Evolutionary conservation across 1,140 invertebrate species (phyloP).

Genomic region (Pseudomyrmex concolor): DNA sequence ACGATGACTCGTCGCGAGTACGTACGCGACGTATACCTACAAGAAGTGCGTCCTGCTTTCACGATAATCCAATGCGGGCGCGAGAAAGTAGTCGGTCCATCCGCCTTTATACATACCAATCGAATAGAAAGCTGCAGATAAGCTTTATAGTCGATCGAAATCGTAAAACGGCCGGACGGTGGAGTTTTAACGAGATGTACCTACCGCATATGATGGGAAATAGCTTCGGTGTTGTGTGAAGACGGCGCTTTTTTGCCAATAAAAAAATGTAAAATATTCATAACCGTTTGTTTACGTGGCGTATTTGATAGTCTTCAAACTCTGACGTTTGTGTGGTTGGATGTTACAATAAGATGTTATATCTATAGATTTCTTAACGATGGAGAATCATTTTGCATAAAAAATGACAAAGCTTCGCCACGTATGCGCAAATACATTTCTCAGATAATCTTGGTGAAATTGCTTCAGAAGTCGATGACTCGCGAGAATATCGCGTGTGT

Average conservation of each 20-base stretch:
- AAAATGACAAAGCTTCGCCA: not conserved
- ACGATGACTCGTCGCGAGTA: conserved; percentile 48
- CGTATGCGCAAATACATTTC: not conserved
- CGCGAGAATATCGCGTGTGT: conserved; percentile 25
- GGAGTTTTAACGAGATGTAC: conserved; percentile 63
- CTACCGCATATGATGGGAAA: conserved; percentile 10
- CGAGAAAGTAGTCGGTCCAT: conserved; percentile 81
- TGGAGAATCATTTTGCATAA: too few relatives aligned
- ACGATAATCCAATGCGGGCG: conserved; percentile 80
- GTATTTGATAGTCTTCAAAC: too few relatives aligned
- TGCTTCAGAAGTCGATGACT: conserved; percentile 9
- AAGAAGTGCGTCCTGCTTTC: conserved; percentile 82
- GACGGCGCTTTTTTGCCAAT: too few relatives aligned
- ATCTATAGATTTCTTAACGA: too few relatives aligned
- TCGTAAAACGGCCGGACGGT: conserved; percentile 73
- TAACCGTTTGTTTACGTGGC: too few relatives aligned
- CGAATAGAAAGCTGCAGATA: conserved; percentile 79
- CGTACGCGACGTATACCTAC: conserved; percentile 46
- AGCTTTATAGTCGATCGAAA: conserved; percentile 82
- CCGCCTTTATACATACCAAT: conserved; percentile 80
- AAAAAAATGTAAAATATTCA: too few relatives aligned
- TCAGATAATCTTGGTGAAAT: conserved; percentile 28
- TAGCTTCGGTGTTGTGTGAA: too few relatives aligned
- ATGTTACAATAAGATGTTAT: too few relatives aligned
- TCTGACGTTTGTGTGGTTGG: too few relatives aligned